Conservation (phyloP, 1,140 invertebrate genomes). For the Berghia stephanieae region DNA sequence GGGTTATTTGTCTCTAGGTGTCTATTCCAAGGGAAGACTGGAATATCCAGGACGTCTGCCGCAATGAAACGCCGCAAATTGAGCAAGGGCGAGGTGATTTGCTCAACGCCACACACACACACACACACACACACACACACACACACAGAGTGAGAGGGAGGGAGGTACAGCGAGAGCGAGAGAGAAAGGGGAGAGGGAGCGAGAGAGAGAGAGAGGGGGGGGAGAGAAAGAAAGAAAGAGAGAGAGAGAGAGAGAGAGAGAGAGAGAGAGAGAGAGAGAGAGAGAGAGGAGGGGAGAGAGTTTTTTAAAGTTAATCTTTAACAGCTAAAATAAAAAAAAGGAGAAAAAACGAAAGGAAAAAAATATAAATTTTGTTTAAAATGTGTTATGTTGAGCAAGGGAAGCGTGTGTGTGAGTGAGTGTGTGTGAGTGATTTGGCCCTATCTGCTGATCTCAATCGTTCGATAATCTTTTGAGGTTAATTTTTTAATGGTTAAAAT, state of each 20-base stretch:
- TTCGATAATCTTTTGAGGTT: neutral
- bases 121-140: slow-evolving; percentile 1
- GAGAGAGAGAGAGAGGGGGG: neutral
- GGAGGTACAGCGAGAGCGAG: slow-evolving; percentile 5
- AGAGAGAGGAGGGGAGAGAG: neutral
- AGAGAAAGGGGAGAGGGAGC: slow-evolving; percentile 5
- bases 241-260: slow-evolving; percentile 23
- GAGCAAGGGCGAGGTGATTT: too few species aligned
- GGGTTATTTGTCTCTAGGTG: too few species aligned
- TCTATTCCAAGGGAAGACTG: too few species aligned
- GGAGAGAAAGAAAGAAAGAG: slow-evolving; percentile 25
- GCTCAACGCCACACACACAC: too few species aligned
- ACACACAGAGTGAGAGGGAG: neutral
- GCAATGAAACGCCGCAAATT: too few species aligned
- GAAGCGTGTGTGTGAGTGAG: too few species aligned
- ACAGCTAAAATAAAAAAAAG: neutral
- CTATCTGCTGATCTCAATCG: neutral
- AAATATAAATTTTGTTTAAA: neutral
- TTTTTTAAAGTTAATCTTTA: neutral
- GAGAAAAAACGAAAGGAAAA: neutral
- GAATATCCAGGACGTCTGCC: too few species aligned
- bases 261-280: slow-evolving; percentile 16
- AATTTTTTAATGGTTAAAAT: too few species aligned
- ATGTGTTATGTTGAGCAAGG: too few species aligned
- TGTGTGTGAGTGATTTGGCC: neutral